Evolutionary conservation across 1,140 invertebrate species (phyloP).

Genomic region (Camponotus pennsylvanicus): DNA sequence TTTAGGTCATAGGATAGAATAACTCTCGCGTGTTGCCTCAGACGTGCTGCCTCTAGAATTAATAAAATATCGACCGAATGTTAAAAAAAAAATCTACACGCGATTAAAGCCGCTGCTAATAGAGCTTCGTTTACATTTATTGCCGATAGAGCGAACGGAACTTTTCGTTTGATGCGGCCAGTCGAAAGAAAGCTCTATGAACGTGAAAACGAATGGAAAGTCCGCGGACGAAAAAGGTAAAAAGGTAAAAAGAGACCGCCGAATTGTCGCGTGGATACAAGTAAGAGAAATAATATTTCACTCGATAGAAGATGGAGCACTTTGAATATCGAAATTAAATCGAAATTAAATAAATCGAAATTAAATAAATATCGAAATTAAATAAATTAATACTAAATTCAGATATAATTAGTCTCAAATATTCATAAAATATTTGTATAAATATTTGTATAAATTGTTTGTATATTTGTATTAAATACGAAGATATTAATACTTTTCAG

Average conservation of each 20-base stretch:
- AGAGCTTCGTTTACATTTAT: slow-evolving; percentile 29
- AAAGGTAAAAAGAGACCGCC: slow-evolving; percentile 15
- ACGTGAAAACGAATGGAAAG: slow-evolving; percentile 47
- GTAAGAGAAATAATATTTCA: background rate
- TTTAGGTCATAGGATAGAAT: slow-evolving; percentile 30
- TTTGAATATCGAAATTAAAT: background rate
- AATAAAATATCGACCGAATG: slow-evolving; percentile 58
- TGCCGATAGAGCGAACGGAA: slow-evolving; percentile 18
- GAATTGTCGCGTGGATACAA: slow-evolving; percentile 6
- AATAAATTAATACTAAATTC: background rate
- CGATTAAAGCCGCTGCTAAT: slow-evolving; percentile 49
- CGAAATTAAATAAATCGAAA: background rate
- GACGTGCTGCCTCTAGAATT: slow-evolving; percentile 32
- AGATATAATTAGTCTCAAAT: background rate
- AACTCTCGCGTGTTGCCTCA: slow-evolving; percentile 33
- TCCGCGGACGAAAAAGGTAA: slow-evolving; percentile 19
- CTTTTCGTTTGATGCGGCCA: slow-evolving; percentile 56
- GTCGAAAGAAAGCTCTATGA: slow-evolving; percentile 46
- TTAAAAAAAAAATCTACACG: slow-evolving; percentile 10
- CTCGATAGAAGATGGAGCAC: background rate
- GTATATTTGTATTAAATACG: no score
- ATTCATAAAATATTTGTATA: background rate
- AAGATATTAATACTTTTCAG: background rate
- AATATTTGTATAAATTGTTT: no score
- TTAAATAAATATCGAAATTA: background rate